Evolutionary conservation across 1,140 invertebrate species (phyloP), one percentile per base, ranked within the genome.

Genomic region (Nylanderia fulva): DNA sequence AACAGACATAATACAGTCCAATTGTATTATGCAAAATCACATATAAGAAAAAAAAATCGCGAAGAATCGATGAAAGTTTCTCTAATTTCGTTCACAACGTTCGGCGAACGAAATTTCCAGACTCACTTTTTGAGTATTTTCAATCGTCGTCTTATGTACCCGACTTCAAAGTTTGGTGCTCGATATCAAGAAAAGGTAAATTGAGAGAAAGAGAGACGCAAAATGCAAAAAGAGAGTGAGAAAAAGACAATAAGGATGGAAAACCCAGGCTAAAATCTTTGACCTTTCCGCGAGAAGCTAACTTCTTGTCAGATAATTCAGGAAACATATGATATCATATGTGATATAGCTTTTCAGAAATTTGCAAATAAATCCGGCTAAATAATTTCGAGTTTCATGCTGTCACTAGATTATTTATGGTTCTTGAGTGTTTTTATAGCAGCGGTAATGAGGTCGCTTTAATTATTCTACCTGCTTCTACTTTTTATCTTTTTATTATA

Each of bases 221-320:
- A 60, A 15, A 74, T 24, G 18, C 5, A 82, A 21, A 61, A 4
- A 48, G 9, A 61, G 9, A 74, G 6, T n/a, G 13, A 71, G 8
- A n/a, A n/a, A n/a, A n/a, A 69, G 15, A 21, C 42, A 45, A 24
- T 60, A 8, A 9, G 8, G n/a, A 0, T 45, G 24, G 63, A 58
- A 58, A 71, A 71, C 58, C 13, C 13, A 27, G 13, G 24, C 4
- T 11, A 72, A n/a, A n/a, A 82, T 82, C 33, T 45, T 82, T 71
- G 66, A 82, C n/a, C 36, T 82, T 72, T 71, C 45, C 18, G 15
- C 64, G 27, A 71, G n/a, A 54, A 79, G 2, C 13, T 27, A 52
- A 52, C 63, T 69, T 68, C 6, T 9, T 56, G n/a, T 13, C 24
- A 52, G 11, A 45, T 45, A 4, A 48, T 27, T 71, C 27, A 36